Percentiles rank a stretch among this genome's conserved stretches.
phyloP scores from a whole-genome alignment of 2,888 invertebrate genomes.

The Sphecodes monilicornis region DNA sequence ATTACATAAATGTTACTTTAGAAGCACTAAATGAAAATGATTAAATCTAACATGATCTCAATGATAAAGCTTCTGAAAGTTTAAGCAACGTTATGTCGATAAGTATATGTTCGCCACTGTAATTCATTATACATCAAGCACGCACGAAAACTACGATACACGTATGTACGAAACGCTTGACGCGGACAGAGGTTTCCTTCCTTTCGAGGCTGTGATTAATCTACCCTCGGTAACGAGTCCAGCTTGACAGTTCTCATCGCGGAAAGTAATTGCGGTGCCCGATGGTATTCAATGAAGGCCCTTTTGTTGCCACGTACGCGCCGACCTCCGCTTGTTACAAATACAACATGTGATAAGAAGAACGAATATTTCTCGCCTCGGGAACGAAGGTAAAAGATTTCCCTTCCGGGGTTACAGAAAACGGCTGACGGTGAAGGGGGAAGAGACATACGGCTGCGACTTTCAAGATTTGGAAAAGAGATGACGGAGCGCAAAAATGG shows the following conservation, averaged over 20 bases:
- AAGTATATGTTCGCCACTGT: too few species aligned
- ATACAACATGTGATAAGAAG: slow-evolving; percentile 42
- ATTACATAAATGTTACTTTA: too few species aligned
- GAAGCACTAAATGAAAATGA: too few species aligned
- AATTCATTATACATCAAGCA: slow-evolving; percentile 49
- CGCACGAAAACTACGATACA: slow-evolving; percentile 29
- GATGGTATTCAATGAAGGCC: slow-evolving; percentile 69
- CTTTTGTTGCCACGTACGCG: slow-evolving; percentile 39
- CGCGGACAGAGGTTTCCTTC: slow-evolving; percentile 50
- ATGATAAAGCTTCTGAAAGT: too few species aligned
- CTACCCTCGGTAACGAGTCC: slow-evolving; percentile 66
- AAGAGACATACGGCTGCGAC: neutral
- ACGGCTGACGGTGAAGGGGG: neutral
- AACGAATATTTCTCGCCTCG: slow-evolving; percentile 46
- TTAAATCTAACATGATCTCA: too few species aligned
- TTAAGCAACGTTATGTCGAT: too few species aligned
- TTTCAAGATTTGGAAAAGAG: neutral
- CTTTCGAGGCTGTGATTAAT: slow-evolving; percentile 67
- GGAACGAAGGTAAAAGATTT: slow-evolving; percentile 20
- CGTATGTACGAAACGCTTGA: slow-evolving; percentile 19
- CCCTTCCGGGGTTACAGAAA: neutral
- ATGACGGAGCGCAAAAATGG: neutral
- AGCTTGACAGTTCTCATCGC: slow-evolving; percentile 70
- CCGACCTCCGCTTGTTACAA: slow-evolving; percentile 33
- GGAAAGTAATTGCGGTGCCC: slow-evolving; percentile 69